Evolutionary conservation across 2,888 invertebrate species (phyloP).

Genomic region (Dusona sp.): DNA sequence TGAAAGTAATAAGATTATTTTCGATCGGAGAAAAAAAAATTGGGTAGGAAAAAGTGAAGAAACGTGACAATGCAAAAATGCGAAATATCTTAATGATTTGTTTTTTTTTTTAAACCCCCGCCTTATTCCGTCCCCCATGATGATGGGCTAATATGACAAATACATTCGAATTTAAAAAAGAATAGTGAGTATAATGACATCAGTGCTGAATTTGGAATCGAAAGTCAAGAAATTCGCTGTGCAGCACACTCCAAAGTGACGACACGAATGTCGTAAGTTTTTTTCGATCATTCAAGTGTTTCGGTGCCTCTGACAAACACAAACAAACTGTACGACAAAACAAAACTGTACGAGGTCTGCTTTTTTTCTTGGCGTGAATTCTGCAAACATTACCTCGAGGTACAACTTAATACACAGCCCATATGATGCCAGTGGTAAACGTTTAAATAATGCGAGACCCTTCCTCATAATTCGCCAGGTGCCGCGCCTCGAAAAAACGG

Average conservation of each 20-base stretch:
- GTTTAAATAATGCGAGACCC: slow-evolving; percentile 59
- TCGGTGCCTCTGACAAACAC: not conserved
- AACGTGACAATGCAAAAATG: not conserved
- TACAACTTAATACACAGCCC: slow-evolving; percentile 10
- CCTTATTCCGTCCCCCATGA: not conserved
- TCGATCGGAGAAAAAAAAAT: not conserved
- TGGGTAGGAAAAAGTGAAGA: not conserved
- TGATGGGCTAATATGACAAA: not conserved
- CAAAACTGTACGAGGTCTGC: not conserved
- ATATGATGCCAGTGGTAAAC: slow-evolving; percentile 59
- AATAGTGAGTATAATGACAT: not conserved
- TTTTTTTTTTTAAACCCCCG: not conserved
- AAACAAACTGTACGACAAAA: not conserved
- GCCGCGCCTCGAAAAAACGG: slow-evolving; percentile 63
- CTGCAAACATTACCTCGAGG: slow-evolving; percentile 31
- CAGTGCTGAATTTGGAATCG: slow-evolving; percentile 4
- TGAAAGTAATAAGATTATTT: not conserved
- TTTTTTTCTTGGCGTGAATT: slow-evolving; percentile 11
- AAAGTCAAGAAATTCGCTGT: not conserved
- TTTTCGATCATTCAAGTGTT: slow-evolving; percentile 20
- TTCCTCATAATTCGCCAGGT: slow-evolving; percentile 62
- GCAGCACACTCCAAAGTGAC: not conserved
- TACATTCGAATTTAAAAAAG: not conserved
- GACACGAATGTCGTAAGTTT: not conserved
- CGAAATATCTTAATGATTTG: not conserved